Evolutionary conservation across 2,113 vertebrate genomes (phyloP), one percentile per base, ranked within the genome.

Genomic region (Thunnus thynnus): DNA sequence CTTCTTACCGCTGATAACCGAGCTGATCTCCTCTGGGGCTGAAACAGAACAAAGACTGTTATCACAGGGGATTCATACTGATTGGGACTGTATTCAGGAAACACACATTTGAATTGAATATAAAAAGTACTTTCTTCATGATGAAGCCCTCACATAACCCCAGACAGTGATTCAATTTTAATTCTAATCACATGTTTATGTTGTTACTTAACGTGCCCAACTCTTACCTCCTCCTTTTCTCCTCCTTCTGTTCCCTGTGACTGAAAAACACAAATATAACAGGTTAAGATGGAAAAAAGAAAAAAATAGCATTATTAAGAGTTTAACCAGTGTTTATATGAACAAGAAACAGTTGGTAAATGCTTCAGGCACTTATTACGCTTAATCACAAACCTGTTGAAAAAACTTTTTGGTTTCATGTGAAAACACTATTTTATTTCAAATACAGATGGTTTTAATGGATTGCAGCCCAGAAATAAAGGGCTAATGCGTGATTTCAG

Each of bases 11-110:
- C 95, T 13, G 96, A 97, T 94, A 99, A 94, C 93, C 97, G 95
- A 63, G 96, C 95, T 27, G 97, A 99, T 96, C 97, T 97, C 96
- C 97, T 98, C 94, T 96, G 95, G 93, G 97, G 97, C 97, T 99
- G 93, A 41, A 90, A 91, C 74, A 94, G 1, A 81, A 72, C 60
- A 81, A 62, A 89, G 14, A 87, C 3, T 0, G 62, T 77, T 76
- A 78, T 72, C 20, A 76, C 1, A 0, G 22, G 17, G 20, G 12
- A 25, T 78, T 83, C 57, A 75, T 44, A 62, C 50, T 46, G 25
- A 83, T 16, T 47, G 20, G 7, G n/a, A 18, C n/a, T 32, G 18
- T 17, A 30, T 61, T 48, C 30, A 54, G n/a, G 36, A 68, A 64
- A 65, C 10, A 66, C 57, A 64, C 68, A 32, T 36, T 8, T 27